Percentiles rank a stretch among this genome's conserved stretches.
Conservation (phyloP, 2,113 vertebrate species). For the Rhabdornis inornatus region DNA sequence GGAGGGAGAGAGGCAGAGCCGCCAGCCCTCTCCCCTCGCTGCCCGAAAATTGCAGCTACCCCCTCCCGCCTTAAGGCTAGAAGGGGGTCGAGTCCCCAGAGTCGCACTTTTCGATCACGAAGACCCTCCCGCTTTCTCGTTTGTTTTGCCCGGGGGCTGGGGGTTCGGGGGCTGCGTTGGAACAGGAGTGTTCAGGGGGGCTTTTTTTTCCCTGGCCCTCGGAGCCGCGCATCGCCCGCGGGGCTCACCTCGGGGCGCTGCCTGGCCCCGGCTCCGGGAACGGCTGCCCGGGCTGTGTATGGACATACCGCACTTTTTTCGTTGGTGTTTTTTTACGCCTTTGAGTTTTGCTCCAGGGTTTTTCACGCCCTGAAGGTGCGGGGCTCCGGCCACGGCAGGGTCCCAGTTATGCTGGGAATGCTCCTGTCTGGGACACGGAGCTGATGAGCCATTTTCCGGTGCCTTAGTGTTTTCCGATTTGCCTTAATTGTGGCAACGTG, state of each 20-base stretch:
- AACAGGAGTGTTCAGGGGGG: neutral
- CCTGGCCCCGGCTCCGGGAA: neutral
- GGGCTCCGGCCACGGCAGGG: neutral
- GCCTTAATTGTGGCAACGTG: conserved; percentile 34
- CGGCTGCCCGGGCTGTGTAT: neutral
- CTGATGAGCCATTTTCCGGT: conserved; percentile 24
- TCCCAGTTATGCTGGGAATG: neutral
- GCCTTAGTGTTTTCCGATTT: conserved; percentile 52
- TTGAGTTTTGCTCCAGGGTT: neutral
- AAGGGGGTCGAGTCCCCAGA: neutral
- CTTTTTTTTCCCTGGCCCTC: neutral
- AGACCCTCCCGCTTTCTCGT: neutral
- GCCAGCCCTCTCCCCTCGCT: neutral
- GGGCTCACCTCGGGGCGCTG: neutral
- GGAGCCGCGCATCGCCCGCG: neutral
- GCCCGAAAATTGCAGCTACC: neutral
- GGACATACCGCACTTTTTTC: neutral
- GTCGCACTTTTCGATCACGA: neutral
- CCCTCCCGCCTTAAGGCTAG: neutral
- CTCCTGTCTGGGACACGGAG: conserved; percentile 18
- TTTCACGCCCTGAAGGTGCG: neutral
- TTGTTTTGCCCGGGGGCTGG: neutral
- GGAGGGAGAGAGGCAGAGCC: neutral
- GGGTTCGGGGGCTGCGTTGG: neutral
- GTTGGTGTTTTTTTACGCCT: neutral